phyloP scores from a whole-genome alignment of 2,113 vertebrate genomes.

The Notothenia coriiceps region DNA sequence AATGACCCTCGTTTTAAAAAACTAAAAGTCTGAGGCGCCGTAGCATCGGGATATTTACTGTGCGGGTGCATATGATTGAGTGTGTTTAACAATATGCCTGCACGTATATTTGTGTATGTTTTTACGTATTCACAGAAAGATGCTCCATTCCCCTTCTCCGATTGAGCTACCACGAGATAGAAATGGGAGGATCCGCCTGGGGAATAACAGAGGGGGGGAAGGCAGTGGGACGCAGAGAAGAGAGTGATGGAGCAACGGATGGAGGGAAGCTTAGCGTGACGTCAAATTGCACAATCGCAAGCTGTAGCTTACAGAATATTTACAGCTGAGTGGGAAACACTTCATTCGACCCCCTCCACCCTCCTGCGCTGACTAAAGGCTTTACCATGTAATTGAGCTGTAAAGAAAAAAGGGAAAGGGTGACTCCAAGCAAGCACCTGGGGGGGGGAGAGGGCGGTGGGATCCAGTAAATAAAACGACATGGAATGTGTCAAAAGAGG shows the following conservation, averaged over 20 bases:
- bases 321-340: constrained; percentile 21
- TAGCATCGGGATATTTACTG: constrained; percentile 12
- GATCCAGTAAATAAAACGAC: constrained; percentile 9
- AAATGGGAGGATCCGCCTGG: constrained; percentile 34
- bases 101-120: background rate
- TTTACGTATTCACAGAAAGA: constrained; percentile 18
- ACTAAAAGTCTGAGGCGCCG: constrained; percentile 5
- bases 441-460: background rate
- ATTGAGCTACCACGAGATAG: constrained; percentile 30
- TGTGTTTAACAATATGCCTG: constrained; percentile 14
- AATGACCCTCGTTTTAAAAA: constrained; percentile 34
- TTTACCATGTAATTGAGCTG: constrained; percentile 22
- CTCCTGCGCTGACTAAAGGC: constrained; percentile 12
- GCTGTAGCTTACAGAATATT: constrained; percentile 17
- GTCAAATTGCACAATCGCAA: constrained; percentile 28
- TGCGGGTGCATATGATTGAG: background rate
- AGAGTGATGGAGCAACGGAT: constrained; percentile 26
- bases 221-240: background rate
- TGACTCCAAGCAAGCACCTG: constrained; percentile 29
- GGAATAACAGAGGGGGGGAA: constrained; percentile 30
- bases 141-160: constrained; percentile 16
- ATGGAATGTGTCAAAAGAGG: constrained; percentile 18
- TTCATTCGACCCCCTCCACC: constrained; percentile 30
- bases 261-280: background rate
- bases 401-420: constrained; percentile 29